phyloP scores from a whole-genome alignment of 2,113 vertebrate genomes.

The Stictonetta naevosa region DNA sequence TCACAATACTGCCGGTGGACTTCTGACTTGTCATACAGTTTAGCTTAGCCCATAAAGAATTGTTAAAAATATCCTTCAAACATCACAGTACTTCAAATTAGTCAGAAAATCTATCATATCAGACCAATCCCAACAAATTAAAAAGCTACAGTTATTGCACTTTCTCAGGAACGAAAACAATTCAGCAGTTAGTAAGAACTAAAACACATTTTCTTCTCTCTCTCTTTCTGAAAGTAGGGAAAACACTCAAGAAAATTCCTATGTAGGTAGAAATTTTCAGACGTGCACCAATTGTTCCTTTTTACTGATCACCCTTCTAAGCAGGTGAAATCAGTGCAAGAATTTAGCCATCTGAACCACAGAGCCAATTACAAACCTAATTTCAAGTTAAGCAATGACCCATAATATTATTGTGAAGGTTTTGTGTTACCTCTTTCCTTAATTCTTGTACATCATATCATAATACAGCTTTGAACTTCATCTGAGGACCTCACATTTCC shows the following conservation, averaged over 20 bases:
- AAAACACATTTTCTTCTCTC: not conserved
- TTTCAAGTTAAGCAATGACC: not conserved
- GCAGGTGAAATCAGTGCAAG: not conserved
- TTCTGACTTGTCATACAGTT: not conserved
- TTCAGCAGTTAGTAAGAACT: not conserved
- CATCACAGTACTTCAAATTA: not conserved
- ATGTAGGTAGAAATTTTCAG: not conserved
- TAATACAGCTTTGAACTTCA: not conserved
- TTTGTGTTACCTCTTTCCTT: not conserved
- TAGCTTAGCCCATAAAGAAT: not conserved
- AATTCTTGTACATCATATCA: not conserved
- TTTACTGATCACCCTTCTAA: not conserved
- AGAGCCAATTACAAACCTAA: not conserved
- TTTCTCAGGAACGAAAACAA: not conserved
- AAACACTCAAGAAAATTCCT: not conserved
- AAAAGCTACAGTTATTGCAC: not conserved
- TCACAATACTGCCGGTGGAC: not conserved
- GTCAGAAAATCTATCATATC: not conserved
- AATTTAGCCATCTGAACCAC: not conserved
- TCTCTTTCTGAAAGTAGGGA: not conserved
- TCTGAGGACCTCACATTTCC: not conserved
- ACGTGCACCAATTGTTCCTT: not conserved
- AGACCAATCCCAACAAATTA: fast-evolving
- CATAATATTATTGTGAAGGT: not conserved
- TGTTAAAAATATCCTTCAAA: not conserved